These are phyloP conservation scores for Scalopus aquaticus DNA, from an alignment of 2,113 vertebrate genomes.

Conservation along the genomic window DNA sequence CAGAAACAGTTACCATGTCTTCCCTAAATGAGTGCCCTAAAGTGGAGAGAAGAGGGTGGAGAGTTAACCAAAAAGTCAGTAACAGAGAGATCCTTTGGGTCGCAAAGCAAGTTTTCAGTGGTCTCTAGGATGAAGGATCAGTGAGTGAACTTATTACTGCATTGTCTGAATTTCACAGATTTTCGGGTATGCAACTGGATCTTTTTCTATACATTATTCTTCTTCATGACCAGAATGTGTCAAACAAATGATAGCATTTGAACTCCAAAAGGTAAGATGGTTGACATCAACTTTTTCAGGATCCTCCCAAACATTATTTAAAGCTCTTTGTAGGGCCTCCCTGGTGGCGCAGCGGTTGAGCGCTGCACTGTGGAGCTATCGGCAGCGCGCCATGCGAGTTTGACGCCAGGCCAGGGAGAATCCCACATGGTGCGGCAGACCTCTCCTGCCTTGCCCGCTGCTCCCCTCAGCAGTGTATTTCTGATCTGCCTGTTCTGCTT, in stretches of 20 bases:
- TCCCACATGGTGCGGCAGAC: too few relatives aligned
- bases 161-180: neutral
- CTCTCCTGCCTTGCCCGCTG: too few relatives aligned
- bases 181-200: neutral
- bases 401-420: too few relatives aligned
- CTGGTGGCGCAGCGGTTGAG: too few relatives aligned
- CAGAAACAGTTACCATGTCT: too few relatives aligned
- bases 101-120: neutral
- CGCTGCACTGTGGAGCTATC: too few relatives aligned
- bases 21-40: too few relatives aligned
- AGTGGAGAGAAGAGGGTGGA: too few relatives aligned
- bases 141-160: neutral
- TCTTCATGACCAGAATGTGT: neutral
- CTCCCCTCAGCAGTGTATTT: too few relatives aligned
- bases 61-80: too few relatives aligned
- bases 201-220: neutral
- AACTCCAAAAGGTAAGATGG: neutral
- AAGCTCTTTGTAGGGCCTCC: neutral
- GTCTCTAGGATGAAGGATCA: neutral
- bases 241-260: neutral
- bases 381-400: too few relatives aligned
- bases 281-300: neutral
- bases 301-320: neutral
- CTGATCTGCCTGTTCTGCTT: too few relatives aligned
- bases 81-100: neutral